Evolutionary conservation across 2,888 invertebrate species (phyloP).

Genomic region (Iselma pallidipennis): DNA sequence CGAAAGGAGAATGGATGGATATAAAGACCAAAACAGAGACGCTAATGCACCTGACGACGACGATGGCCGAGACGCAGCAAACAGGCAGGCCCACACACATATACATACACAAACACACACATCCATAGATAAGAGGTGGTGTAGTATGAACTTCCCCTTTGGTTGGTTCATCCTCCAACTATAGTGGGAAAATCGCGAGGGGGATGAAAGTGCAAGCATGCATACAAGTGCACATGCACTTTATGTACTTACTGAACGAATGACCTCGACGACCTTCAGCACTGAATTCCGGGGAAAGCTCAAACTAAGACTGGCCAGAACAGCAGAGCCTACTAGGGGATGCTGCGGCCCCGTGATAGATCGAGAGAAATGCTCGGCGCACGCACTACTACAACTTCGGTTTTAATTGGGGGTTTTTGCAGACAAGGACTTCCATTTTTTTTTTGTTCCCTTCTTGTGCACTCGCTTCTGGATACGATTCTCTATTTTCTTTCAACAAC

Average conservation of each 20-base stretch:
- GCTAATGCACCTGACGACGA: slow-evolving; percentile 24
- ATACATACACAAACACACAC: neutral
- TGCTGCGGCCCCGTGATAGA: slow-evolving; percentile 56
- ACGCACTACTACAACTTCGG: slow-evolving; percentile 56
- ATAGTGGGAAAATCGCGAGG: slow-evolving; percentile 4
- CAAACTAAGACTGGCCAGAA: slow-evolving; percentile 53
- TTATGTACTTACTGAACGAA: slow-evolving; percentile 38
- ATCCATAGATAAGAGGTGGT: neutral
- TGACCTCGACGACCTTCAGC: slow-evolving; percentile 49
- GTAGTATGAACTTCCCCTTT: neutral
- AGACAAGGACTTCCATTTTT: slow-evolving; percentile 46
- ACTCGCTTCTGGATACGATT: slow-evolving; percentile 24
- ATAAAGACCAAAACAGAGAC: slow-evolving; percentile 54
- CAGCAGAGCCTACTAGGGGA: slow-evolving; percentile 50
- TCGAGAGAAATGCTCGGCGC: slow-evolving; percentile 57
- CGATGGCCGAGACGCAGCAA: slow-evolving; percentile 29
- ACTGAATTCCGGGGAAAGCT: slow-evolving; percentile 49
- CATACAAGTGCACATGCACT: slow-evolving; percentile 30
- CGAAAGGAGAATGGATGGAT: slow-evolving; percentile 51
- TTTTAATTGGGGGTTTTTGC: slow-evolving; percentile 58
- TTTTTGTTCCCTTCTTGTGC: slow-evolving; percentile 37
- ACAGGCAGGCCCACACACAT: slow-evolving; percentile 10
- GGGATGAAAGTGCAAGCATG: slow-evolving; percentile 21
- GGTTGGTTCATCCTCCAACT: neutral
- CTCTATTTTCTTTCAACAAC: slow-evolving; percentile 1